These are phyloP conservation scores for Condylura cristata DNA, from an alignment of 2,113 vertebrate genomes.

Conservation along the genomic window DNA sequence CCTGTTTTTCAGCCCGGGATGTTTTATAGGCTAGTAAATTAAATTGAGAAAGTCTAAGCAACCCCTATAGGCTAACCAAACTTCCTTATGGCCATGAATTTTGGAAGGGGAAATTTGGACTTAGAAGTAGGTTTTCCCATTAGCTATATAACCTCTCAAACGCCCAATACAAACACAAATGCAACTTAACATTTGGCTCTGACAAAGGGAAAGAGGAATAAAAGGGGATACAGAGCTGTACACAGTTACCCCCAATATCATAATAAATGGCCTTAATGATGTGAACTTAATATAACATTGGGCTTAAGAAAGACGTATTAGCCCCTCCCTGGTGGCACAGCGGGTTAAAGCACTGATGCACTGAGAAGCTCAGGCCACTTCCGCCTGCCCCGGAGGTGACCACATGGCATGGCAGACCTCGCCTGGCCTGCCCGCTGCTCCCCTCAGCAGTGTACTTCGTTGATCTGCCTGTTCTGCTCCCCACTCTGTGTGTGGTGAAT, in stretches of 20 bases:
- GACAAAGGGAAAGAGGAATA: not conserved
- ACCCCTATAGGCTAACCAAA: not conserved
- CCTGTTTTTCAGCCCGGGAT: not conserved
- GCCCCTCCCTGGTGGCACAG: too few relatives aligned
- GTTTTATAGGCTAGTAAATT: slow-evolving; percentile 29
- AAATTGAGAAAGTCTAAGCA: slow-evolving; percentile 18
- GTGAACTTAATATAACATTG: not conserved
- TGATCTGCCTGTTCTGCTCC: too few relatives aligned
- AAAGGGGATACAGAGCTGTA: not conserved
- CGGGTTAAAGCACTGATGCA: too few relatives aligned
- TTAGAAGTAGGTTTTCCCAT: not conserved
- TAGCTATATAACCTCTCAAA: slow-evolving; percentile 9
- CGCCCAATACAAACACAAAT: not conserved
- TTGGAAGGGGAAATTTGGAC: slow-evolving; percentile 31
- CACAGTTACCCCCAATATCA: not conserved
- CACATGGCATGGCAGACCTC: too few relatives aligned
- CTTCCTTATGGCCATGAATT: slow-evolving; percentile 14
- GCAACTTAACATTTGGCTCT: not conserved
- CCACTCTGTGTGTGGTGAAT: too few relatives aligned
- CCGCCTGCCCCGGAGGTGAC: too few relatives aligned
- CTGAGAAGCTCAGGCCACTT: too few relatives aligned
- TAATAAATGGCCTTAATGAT: not conserved
- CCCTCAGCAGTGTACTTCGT: too few relatives aligned
- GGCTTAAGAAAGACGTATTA: not conserved
- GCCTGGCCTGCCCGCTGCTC: too few relatives aligned